Percentiles rank a stretch among this genome's conserved stretches.
Evolutionary conservation across 2,113 vertebrate species (phyloP).

Genomic region (Poeciliopsis retropinna): DNA sequence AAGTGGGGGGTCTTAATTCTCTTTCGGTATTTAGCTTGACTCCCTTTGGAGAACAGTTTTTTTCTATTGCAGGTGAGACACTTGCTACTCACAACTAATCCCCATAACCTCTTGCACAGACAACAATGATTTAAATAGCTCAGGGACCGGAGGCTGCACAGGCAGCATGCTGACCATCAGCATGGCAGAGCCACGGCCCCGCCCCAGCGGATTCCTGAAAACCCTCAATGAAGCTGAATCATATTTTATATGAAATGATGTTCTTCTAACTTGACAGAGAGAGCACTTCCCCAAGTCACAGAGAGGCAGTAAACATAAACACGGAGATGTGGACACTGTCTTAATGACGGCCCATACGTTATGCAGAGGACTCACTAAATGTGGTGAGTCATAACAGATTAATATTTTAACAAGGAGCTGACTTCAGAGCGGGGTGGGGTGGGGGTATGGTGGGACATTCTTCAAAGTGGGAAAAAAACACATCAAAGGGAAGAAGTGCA

Average conservation of each 20-base stretch:
- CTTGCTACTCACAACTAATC: neutral
- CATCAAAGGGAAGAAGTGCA: slow-evolving; percentile 77
- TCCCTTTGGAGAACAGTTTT: neutral
- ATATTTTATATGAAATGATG: slow-evolving; percentile 31
- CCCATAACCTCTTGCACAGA: neutral
- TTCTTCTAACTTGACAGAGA: slow-evolving; percentile 33
- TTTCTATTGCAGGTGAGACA: neutral
- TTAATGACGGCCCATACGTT: slow-evolving; percentile 22
- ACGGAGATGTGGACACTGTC: slow-evolving; percentile 2
- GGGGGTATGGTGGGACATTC: slow-evolving; percentile 51
- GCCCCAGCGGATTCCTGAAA: slow-evolving; percentile 16
- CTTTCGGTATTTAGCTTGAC: neutral
- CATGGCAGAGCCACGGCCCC: neutral
- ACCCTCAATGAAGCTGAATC: slow-evolving; percentile 6
- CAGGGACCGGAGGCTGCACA: neutral
- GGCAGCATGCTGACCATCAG: slow-evolving; percentile 11
- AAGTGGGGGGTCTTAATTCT: neutral
- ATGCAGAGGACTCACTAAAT: slow-evolving; percentile 53
- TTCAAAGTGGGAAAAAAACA: slow-evolving; percentile 69
- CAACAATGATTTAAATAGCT: slow-evolving; percentile 18
- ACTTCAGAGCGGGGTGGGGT: slow-evolving; percentile 32
- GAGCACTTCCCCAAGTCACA: slow-evolving; percentile 16
- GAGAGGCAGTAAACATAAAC: slow-evolving; percentile 34
- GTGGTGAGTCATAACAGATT: slow-evolving; percentile 78
- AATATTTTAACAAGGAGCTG: slow-evolving; percentile 81